Evolutionary conservation across 1,140 invertebrate species (phyloP).

Genomic region (Prorops nasuta): DNA sequence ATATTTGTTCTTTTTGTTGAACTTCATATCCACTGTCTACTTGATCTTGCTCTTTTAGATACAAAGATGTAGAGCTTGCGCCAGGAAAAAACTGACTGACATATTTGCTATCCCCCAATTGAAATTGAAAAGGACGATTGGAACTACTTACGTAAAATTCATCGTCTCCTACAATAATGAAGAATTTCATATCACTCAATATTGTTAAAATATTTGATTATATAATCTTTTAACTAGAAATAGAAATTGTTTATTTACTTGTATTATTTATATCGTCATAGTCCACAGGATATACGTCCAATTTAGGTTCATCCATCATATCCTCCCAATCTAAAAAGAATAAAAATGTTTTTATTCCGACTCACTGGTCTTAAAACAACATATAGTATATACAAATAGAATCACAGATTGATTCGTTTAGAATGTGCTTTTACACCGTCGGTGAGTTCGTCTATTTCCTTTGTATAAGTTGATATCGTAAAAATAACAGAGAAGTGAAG

Average conservation of each 20-base stretch:
- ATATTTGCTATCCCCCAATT: slow-evolving; percentile 57
- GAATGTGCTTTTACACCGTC: too few species aligned
- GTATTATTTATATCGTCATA: slow-evolving; percentile 46
- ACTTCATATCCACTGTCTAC: slow-evolving; percentile 17
- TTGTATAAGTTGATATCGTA: too few species aligned
- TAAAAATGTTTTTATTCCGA: too few species aligned
- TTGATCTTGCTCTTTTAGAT: slow-evolving; percentile 28
- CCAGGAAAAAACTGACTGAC: slow-evolving; percentile 74
- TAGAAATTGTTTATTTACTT: slow-evolving; percentile 24
- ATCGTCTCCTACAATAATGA: slow-evolving; percentile 52
- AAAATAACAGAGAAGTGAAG: too few species aligned
- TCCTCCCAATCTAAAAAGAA: slow-evolving; percentile 47
- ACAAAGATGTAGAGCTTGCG: slow-evolving; percentile 28
- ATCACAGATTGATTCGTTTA: too few species aligned
- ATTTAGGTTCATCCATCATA: slow-evolving; percentile 47
- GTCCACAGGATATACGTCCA: slow-evolving; percentile 48
- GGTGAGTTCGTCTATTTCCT: too few species aligned
- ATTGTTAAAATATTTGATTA: background rate
- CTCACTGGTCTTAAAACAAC: too few species aligned
- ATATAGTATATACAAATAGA: too few species aligned
- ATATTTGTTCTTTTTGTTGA: slow-evolving; percentile 26
- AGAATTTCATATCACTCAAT: slow-evolving; percentile 3
- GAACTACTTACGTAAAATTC: slow-evolving; percentile 73
- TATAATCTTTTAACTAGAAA: background rate
- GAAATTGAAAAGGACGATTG: slow-evolving; percentile 67